These are phyloP conservation scores for Tetragnatha montana DNA, from an alignment of 2,888 invertebrate genomes.

Conservation along the genomic window DNA sequence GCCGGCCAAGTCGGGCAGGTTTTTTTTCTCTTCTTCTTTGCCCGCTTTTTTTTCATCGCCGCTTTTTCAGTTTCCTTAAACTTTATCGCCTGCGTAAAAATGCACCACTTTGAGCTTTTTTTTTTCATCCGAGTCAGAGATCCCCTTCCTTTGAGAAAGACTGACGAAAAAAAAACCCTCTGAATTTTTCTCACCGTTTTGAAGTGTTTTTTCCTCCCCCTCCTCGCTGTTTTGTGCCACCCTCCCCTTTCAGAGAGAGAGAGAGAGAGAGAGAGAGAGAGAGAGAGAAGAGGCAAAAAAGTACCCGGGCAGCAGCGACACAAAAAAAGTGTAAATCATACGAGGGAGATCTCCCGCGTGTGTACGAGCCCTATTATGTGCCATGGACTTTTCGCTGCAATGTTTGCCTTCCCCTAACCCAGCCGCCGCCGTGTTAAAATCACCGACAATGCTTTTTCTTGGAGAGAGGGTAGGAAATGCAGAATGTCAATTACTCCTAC, in stretches of 20 bases:
- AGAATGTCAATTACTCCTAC: slow-evolving; percentile 70
- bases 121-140: slow-evolving; percentile 13
- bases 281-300: neutral
- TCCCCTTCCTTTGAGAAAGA: slow-evolving; percentile 17
- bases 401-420: slow-evolving; percentile 53
- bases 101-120: slow-evolving; percentile 26
- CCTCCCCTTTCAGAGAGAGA: slow-evolving; percentile 6
- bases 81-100: slow-evolving; percentile 60
- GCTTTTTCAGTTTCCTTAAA: slow-evolving; percentile 41
- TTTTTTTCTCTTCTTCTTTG: slow-evolving; percentile 5
- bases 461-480: slow-evolving; percentile 8
- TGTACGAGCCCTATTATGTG: slow-evolving; percentile 60
- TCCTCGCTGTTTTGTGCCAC: neutral
- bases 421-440: slow-evolving; percentile 51
- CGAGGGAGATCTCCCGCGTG: slow-evolving; percentile 48
- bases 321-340: slow-evolving; percentile 67
- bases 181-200: slow-evolving; percentile 60
- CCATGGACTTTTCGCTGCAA: slow-evolving; percentile 38
- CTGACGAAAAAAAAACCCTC: slow-evolving; percentile 21
- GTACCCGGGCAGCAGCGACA: neutral
- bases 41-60: neutral
- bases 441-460: slow-evolving; percentile 59
- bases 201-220: slow-evolving; percentile 6
- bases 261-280: slow-evolving; percentile 9
- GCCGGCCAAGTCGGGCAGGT: slow-evolving; percentile 38